phyloP scores from a whole-genome alignment of 2,888 invertebrate species.

The Perdita meconis region DNA sequence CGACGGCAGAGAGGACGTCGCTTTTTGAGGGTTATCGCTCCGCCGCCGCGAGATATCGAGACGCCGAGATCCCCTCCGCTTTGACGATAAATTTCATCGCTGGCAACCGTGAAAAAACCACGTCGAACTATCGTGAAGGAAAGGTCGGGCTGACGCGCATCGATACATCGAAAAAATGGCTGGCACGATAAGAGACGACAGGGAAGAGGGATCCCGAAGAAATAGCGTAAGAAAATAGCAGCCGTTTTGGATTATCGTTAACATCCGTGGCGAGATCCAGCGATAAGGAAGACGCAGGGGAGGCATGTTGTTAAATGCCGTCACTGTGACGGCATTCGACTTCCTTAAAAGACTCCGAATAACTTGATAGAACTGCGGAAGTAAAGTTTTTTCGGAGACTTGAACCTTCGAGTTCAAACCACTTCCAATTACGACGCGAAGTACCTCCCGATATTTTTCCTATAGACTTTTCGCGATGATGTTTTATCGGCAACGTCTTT shows the following conservation, averaged over 20 bases:
- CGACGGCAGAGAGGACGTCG: background rate
- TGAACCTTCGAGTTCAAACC: too few relatives aligned
- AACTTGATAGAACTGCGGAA: too few relatives aligned
- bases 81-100: conserved; percentile 25
- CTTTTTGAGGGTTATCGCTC: background rate
- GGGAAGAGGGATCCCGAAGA: conserved; percentile 10
- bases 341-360: too few relatives aligned
- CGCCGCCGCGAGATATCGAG: conserved; percentile 10
- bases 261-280: background rate
- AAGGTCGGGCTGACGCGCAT: conserved; percentile 27
- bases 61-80: background rate
- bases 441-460: too few relatives aligned
- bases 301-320: background rate
- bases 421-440: too few relatives aligned
- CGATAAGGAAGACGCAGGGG: too few relatives aligned
- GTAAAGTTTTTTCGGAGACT: too few relatives aligned
- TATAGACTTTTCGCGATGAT: too few relatives aligned
- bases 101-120: conserved; percentile 17
- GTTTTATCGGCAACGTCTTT: too few relatives aligned
- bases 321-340: too few relatives aligned
- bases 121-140: conserved; percentile 19
- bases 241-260: background rate
- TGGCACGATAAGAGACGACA: conserved; percentile 25
- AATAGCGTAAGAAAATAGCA: background rate
- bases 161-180: conserved; percentile 36